phyloP scores from a whole-genome alignment of 2,113 vertebrate genomes.

The Cheirogaleus medius region DNA sequence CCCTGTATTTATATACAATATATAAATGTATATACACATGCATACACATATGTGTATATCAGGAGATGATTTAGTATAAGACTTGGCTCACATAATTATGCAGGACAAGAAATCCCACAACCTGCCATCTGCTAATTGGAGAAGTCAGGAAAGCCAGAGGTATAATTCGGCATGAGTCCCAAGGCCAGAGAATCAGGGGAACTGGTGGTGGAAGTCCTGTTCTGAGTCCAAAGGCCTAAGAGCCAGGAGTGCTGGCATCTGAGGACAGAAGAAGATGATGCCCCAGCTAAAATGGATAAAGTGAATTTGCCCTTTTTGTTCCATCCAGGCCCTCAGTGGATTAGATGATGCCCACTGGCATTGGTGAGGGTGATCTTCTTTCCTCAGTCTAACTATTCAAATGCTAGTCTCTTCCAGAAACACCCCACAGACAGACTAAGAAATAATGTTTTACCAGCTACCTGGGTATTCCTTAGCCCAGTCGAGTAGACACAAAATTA shows the following conservation, averaged over 20 bases:
- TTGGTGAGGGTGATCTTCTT: not conserved
- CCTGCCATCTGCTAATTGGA: not conserved
- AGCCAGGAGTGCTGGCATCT: not conserved
- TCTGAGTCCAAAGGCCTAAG: too few species aligned
- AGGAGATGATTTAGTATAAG: not conserved
- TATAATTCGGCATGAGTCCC: not conserved
- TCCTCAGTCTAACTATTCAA: not conserved
- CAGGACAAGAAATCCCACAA: not conserved
- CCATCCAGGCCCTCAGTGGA: not conserved
- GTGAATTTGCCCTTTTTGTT: not conserved
- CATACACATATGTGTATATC: not conserved
- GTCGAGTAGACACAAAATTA: not conserved
- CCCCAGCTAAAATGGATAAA: not conserved
- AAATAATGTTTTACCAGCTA: not conserved
- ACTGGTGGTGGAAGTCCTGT: too few species aligned
- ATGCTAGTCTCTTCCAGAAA: not conserved
- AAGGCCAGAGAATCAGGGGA: not conserved
- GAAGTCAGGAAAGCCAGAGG: not conserved
- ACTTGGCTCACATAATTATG: not conserved
- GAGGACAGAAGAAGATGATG: not conserved
- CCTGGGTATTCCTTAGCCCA: not conserved
- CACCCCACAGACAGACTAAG: not conserved
- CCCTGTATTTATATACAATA: not conserved
- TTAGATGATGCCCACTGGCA: not conserved
- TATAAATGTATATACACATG: accelerated